Evolutionary conservation across 2,113 vertebrate genomes (phyloP).

Genomic region (Psophia crepitans): DNA sequence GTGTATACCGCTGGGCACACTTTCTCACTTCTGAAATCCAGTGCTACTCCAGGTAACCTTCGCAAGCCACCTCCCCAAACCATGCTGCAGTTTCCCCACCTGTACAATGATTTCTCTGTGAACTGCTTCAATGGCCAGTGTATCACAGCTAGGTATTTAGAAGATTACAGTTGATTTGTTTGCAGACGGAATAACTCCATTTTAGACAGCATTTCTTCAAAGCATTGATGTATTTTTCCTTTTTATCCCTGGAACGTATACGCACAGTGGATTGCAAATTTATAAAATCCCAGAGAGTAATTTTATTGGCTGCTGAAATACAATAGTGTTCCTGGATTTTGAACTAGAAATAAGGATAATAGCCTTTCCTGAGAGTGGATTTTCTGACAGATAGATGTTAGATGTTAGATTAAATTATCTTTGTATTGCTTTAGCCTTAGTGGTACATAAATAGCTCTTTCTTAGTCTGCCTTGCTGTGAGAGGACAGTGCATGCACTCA

Average conservation of each 20-base stretch:
- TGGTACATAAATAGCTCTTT: slow-evolving; percentile 26
- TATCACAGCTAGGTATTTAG: neutral
- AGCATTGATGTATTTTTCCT: neutral
- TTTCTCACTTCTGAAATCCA: neutral
- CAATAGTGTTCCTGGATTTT: slow-evolving; percentile 32
- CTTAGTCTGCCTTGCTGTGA: slow-evolving; percentile 15
- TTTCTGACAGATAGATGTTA: slow-evolving; percentile 9
- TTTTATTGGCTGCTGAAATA: slow-evolving; percentile 71
- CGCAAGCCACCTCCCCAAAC: neutral
- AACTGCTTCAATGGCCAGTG: neutral
- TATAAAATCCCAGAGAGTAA: neutral
- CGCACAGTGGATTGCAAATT: neutral
- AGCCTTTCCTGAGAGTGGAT: neutral
- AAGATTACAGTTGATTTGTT: neutral
- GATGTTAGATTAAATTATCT: slow-evolving; percentile 48
- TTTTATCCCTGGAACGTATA: slow-evolving; percentile 9
- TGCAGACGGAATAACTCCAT: slow-evolving; percentile 22
- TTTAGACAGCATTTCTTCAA: slow-evolving; percentile 25
- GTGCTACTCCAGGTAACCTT: neutral
- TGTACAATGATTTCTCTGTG: neutral
- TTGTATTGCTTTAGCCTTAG: slow-evolving; percentile 26
- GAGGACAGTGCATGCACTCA: neutral
- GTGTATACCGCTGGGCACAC: neutral
- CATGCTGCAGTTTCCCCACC: neutral
- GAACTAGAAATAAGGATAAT: slow-evolving; percentile 36